A percentile compares a stretch with the other conserved stretches of the same genome.
Conservation (phyloP, 2,888 invertebrate species). For the Suillia variegata region DNA sequence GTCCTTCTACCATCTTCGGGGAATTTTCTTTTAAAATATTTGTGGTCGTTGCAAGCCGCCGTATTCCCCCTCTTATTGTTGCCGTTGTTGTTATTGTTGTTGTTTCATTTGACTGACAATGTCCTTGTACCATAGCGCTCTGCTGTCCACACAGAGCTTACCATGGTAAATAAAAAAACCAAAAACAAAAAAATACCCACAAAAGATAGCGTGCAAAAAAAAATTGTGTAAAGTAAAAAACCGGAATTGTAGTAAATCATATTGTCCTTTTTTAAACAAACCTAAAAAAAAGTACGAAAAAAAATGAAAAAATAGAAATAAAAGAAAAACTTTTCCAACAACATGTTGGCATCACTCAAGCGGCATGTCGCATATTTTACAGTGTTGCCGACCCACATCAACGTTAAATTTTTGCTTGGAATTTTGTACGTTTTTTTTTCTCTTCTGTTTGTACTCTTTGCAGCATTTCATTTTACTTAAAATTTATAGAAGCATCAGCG, state of each 20-base stretch:
- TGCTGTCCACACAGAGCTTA: background rate
- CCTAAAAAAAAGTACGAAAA: background rate
- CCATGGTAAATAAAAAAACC: no score
- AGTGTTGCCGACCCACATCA: background rate
- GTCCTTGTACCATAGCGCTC: background rate
- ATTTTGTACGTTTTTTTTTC: background rate
- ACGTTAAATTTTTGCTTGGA: no score
- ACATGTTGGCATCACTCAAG: conserved; percentile 10
- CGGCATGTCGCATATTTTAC: conserved; percentile 5
- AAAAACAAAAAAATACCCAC: background rate
- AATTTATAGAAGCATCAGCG: background rate
- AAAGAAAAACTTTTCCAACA: conserved; percentile 1
- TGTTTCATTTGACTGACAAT: background rate
- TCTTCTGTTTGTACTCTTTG: background rate
- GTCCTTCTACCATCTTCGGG: background rate
- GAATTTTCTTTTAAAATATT: background rate
- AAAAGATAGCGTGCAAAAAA: background rate
- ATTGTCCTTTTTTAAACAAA: background rate
- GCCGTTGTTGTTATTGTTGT: no score
- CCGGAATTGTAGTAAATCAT: background rate
- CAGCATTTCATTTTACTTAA: background rate
- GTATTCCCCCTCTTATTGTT: no score
- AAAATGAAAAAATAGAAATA: background rate
- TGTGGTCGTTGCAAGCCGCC: no score
- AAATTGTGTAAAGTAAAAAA: background rate